A percentile compares a stretch with the other conserved stretches of the same genome.
Evolutionary conservation across 2,888 invertebrate genomes (phyloP).

Genomic region (Thelaira solivaga): DNA sequence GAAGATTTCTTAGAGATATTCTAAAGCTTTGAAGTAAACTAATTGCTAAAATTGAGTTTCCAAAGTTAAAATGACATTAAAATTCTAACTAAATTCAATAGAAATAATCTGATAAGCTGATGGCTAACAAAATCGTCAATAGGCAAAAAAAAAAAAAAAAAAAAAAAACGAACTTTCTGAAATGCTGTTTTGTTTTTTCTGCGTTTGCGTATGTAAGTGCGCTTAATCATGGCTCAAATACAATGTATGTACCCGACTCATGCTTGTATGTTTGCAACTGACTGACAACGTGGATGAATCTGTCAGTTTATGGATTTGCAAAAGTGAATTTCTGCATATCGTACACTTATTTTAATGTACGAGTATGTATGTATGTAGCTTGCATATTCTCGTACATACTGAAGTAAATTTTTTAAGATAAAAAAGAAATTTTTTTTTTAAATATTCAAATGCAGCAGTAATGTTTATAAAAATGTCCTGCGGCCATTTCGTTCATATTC

Average conservation of each 20-base stretch:
- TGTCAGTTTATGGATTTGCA: constrained; percentile 59
- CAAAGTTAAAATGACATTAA: no score
- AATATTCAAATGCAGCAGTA: constrained; percentile 62
- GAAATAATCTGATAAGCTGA: no score
- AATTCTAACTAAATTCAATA: no score
- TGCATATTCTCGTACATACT: no score
- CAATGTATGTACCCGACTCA: no score
- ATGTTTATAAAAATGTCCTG: constrained; percentile 69
- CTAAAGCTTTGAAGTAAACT: no score
- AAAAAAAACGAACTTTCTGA: background rate
- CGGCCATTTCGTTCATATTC: constrained; percentile 71
- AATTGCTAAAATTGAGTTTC: no score
- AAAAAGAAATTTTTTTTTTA: constrained; percentile 47
- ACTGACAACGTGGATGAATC: constrained; percentile 60
- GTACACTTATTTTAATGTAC: background rate
- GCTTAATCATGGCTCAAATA: constrained; percentile 20
- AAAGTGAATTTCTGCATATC: constrained; percentile 23
- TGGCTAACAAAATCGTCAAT: background rate
- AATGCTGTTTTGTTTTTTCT: no score
- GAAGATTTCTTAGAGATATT: no score
- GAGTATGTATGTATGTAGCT: background rate
- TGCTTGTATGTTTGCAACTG: constrained; percentile 54
- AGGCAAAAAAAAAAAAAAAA: background rate
- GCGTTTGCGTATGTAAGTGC: background rate
- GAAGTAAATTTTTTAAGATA: constrained; percentile 37